Conservation (phyloP, 1,140 invertebrate genomes). For the Trichonephila clavata region DNA sequence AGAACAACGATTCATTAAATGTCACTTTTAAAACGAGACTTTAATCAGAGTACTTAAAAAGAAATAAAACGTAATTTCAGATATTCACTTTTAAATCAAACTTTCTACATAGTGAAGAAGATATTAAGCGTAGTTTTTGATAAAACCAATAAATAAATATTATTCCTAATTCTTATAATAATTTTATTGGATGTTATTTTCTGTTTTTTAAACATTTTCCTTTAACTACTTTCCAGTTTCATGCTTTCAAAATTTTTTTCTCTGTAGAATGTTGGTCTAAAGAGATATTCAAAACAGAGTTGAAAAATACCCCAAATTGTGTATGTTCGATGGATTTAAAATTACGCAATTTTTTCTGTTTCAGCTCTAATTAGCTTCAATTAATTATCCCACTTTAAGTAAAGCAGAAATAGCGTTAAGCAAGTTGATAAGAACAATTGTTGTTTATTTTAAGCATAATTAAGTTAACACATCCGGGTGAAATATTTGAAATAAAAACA, state of each 20-base stretch:
- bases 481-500: conserved; percentile 17
- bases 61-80: not conserved
- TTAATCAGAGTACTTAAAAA: not conserved
- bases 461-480: not conserved
- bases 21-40: not conserved
- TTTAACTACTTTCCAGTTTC: not conserved
- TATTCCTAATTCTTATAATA: not conserved
- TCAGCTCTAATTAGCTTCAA: conserved; percentile 21
- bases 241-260: not conserved
- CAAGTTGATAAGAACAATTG: conserved; percentile 19
- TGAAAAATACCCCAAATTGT: not conserved
- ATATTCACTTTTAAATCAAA: not conserved
- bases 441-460: conserved; percentile 26
- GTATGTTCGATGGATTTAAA: not conserved
- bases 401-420: conserved; percentile 1
- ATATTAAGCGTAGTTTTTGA: not conserved
- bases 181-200: not conserved
- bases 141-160: no score
- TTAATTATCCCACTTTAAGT: conserved; percentile 36
- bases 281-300: not conserved
- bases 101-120: not conserved
- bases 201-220: not conserved
- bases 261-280: not conserved
- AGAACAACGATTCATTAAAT: not conserved
- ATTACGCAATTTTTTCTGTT: not conserved